Percentiles rank a stretch among this genome's conserved stretches.
These are phyloP conservation scores for Asbolus verrucosus DNA, from an alignment of 1,140 invertebrate genomes.

Conservation along the genomic window DNA sequence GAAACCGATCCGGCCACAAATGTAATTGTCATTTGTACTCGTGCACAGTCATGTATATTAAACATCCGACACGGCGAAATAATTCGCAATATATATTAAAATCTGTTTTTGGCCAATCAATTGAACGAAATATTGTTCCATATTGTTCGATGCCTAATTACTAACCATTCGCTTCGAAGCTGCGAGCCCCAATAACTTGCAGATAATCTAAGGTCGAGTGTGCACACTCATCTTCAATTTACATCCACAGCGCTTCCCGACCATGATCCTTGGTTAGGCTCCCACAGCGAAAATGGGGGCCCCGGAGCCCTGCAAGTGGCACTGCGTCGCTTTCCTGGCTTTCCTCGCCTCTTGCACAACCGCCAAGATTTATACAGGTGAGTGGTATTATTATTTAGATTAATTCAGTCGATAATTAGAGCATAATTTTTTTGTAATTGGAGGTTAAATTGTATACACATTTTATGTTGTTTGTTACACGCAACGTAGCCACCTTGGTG, in stretches of 20 bases:
- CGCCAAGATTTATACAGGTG: conserved; percentile 27
- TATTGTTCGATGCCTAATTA: conserved; percentile 6
- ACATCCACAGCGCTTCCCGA: conserved; percentile 4
- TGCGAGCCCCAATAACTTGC: conserved; percentile 16
- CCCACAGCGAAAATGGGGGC: conserved; percentile 6
- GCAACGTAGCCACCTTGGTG: no score
- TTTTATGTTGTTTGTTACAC: no score
- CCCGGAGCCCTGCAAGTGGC: conserved; percentile 13
- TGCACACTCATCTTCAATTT: conserved; percentile 14
- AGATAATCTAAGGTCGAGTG: conserved; percentile 13
- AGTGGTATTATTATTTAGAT: conserved; percentile 38
- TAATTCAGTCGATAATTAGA: conserved; percentile 29
- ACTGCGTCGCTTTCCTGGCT: conserved; percentile 12
- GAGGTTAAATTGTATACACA: conserved; percentile 6
- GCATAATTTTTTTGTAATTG: conserved; percentile 15
- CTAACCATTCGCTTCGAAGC: no score
- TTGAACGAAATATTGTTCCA: no score
- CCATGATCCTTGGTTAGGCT: background rate
- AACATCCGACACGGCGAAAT: background rate
- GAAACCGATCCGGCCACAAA: background rate
- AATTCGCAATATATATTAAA: background rate
- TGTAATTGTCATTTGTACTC: background rate
- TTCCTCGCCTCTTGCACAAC: conserved; percentile 20
- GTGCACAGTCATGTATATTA: background rate
- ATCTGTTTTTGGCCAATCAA: background rate